phyloP scores from a whole-genome alignment of 2,797 vertebrate genomes.

The Catostomus latipinnis region DNA sequence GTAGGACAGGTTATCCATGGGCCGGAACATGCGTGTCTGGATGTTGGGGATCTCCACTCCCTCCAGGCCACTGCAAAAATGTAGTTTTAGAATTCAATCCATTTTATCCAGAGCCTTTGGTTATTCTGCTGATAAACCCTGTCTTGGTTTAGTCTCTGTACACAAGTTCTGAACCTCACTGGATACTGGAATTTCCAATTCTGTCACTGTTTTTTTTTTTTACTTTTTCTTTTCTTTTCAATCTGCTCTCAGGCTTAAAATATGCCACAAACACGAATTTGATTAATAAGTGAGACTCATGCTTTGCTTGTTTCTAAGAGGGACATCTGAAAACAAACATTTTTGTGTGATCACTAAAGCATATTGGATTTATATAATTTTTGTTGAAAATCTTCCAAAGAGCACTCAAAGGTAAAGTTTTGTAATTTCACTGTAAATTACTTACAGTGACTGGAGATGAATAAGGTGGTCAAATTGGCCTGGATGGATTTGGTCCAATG shows the following conservation, averaged over 20 bases:
- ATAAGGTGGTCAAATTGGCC: constrained; percentile 76
- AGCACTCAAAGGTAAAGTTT: background rate
- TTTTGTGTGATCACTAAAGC: background rate
- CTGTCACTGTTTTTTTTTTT: constrained; percentile 8
- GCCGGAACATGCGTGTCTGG: constrained; percentile 81
- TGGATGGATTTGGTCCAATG: constrained; percentile 74
- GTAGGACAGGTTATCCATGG: constrained; percentile 82
- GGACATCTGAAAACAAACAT: background rate
- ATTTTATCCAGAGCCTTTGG: background rate
- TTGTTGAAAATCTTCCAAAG: background rate
- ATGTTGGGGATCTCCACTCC: constrained; percentile 82
- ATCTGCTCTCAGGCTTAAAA: background rate
- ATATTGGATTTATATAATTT: background rate
- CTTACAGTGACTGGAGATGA: constrained; percentile 85
- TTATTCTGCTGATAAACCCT: background rate
- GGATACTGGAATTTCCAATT: background rate
- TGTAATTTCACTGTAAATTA: constrained; percentile 42
- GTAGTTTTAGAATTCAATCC: constrained; percentile 17
- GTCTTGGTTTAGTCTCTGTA: background rate
- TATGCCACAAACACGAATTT: background rate
- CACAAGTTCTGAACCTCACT: background rate
- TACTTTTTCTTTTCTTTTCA: background rate
- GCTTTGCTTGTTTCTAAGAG: background rate
- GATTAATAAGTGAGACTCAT: background rate
- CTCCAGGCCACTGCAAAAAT: constrained; percentile 76